Base-by-base conservation (phyloP, 92 coral and sea anemone species). In the Zoanthus solanderi region DNA sequence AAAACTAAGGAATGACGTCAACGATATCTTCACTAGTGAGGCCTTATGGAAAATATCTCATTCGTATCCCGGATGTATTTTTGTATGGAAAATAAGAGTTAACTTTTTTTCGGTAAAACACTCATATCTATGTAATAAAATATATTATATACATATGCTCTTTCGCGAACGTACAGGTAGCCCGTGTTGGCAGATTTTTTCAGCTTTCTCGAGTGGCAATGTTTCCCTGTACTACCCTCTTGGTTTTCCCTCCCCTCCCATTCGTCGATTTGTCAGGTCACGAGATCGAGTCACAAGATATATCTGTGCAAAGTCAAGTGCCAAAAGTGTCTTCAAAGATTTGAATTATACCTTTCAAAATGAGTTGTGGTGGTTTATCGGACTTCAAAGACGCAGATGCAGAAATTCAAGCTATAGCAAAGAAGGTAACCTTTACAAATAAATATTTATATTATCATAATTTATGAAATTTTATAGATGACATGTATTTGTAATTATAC, bases 341-440 rank as follows among this genome's bases (percentile, higher is more conserved):
- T 37, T 4, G 4, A 37, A 37, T 4, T 37, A 37, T 11, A 10
- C 9, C 42, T 16, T 73, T 16, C 37, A 77, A 77, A 34, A 77
- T 77, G 82, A 77, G 65, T 12, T 77, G 82, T 30, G 82, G 82
- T 6, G 82, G 82, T 2, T 28, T 77, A 31, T 30, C 82, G 15
- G 82, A 56, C 2, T 2, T 77, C 29, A 52, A 54, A 18, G 65
- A 9, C n/a, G 82, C 67, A 7, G 28, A 53, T 56, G 82, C 46
- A 30, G 82, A 77, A 77, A 77, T 77, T 45, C 15, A 54, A 15
- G 67, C 47, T 14, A 77, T 77, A 15, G 68, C 67, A 29, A 18
- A 31, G 23, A 29, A 77, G 82, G 82, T 77, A 77, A 9, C 17
- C 52, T 7, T 17, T 0, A 13, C 3, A 14, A 5, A 37, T 23